phyloP scores from a whole-genome alignment of 2,888 invertebrate genomes.

The Caenorhabditis sp. region DNA sequence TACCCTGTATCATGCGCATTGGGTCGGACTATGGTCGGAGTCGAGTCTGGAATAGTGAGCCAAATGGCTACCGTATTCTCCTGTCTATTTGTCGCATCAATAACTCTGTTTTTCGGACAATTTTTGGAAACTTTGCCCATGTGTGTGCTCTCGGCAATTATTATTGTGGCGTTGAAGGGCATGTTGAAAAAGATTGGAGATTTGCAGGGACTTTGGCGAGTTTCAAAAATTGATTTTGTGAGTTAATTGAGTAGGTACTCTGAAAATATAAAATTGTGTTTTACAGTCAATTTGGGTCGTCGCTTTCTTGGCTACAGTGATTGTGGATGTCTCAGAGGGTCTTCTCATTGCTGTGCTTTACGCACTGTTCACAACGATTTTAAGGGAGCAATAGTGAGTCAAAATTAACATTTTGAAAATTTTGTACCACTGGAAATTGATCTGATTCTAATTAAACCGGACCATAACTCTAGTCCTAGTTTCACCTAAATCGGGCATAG shows the following conservation, averaged over 20 bases:
- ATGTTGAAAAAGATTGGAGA: conserved; percentile 75
- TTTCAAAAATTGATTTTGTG: conserved; percentile 72
- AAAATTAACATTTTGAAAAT: neutral
- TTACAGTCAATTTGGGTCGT: conserved; percentile 70
- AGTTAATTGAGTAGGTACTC: too few relatives aligned
- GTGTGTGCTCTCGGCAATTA: conserved; percentile 83
- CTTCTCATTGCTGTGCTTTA: conserved; percentile 65
- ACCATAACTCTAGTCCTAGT: too few relatives aligned
- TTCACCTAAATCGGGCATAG: too few relatives aligned
- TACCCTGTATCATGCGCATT: conserved; percentile 74
- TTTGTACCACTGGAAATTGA: too few relatives aligned
- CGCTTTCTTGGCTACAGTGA: conserved; percentile 67
- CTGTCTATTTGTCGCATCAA: conserved; percentile 80
- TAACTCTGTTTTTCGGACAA: conserved; percentile 83
- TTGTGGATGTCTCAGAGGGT: conserved; percentile 69
- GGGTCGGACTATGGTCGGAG: conserved; percentile 79
- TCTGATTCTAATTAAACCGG: too few relatives aligned
- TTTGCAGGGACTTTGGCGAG: conserved; percentile 61
- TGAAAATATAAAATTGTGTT: neutral
- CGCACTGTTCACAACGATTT: conserved; percentile 70
- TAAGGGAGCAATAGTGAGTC: conserved; percentile 67
- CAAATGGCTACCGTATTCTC: conserved; percentile 84
- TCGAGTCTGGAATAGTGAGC: conserved; percentile 85
- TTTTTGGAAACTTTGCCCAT: conserved; percentile 83
- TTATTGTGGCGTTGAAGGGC: conserved; percentile 82